Evolutionary conservation across 1,140 invertebrate genomes (phyloP), one percentile per base, ranked within the genome.

Genomic region (Pseudomyrmex gracilis): DNA sequence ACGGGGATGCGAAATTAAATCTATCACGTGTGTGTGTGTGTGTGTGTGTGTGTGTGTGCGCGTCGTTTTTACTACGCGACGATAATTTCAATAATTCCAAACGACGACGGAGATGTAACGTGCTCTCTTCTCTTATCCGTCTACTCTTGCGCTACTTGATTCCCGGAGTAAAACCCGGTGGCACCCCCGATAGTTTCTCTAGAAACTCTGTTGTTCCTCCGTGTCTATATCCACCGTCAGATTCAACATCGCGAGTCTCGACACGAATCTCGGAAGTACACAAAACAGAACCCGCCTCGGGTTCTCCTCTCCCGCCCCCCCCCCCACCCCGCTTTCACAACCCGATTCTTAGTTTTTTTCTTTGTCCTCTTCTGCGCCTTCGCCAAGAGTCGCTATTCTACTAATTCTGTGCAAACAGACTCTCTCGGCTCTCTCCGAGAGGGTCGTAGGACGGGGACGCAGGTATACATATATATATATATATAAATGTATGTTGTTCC

Each of bases 401-500:
- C 91, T 92, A 93, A 93, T 93, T 93, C 90, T 89, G 45, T 73
- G 84, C 89, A 92, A 93, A 93, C 85, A 92, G 20, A 82, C 83
- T 85, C 83, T 85, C 83, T 73, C 82, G 61, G 34, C 34, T 34
- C 83, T 34, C 83, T 24, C 57, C 67, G 58, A 63, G 63, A 70
- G 57, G 68, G 86, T 89, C 51, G 90, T 73, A 78, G n/a, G n/a
- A 74, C 71, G 17, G 61, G 34, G 53, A 20, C 73, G 73, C 86
- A 92, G 92, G 91, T 93, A 92, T 92, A 34, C 7, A 34, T 34
- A 34, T 34, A 24, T 24, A 24, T 24, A 34, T 34, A 34, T 7
- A 34, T 34, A 34, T 34, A 34, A 34, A 34, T 34, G 34, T 34
- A 89, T 91, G 89, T 93, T 93, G 89, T 92, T 87, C 89, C 86